Conservation (phyloP, 2,797 vertebrate species). For the Hemibagrus guttatus region DNA sequence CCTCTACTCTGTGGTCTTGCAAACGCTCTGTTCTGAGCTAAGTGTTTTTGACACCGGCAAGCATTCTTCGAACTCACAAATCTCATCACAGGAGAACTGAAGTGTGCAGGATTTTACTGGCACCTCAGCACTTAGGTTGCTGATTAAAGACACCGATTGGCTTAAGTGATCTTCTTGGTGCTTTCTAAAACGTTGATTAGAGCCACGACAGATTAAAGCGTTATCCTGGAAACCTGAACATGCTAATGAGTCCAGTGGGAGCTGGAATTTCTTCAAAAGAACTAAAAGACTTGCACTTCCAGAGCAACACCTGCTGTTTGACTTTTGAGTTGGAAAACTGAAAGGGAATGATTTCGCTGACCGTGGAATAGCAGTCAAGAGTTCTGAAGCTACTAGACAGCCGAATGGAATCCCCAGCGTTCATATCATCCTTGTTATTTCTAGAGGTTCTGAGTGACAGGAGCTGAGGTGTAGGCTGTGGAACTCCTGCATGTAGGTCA, state of each 20-base stretch:
- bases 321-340: slow-evolving; percentile 26
- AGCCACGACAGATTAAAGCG: slow-evolving; percentile 17
- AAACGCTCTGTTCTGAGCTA: slow-evolving; percentile 39
- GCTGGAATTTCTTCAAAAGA: slow-evolving; percentile 24
- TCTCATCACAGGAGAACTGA: slow-evolving; percentile 37
- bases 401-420: slow-evolving; percentile 13
- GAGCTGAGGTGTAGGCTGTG: slow-evolving; percentile 33
- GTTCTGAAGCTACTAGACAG: background rate
- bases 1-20: slow-evolving; percentile 20
- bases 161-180: slow-evolving; percentile 33
- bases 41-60: slow-evolving; percentile 46
- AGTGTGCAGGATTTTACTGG: slow-evolving; percentile 32
- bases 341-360: slow-evolving; percentile 20
- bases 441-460: slow-evolving; percentile 35
- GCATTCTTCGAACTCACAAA: slow-evolving; percentile 34
- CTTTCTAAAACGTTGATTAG: slow-evolving; percentile 31
- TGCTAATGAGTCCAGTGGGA: slow-evolving; percentile 7
- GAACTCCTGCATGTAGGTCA: slow-evolving; percentile 60
- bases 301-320: background rate
- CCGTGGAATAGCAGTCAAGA: slow-evolving; percentile 29
- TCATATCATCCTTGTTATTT: slow-evolving; percentile 31
- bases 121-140: slow-evolving; percentile 37
- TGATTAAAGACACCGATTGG: slow-evolving; percentile 46
- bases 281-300: background rate
- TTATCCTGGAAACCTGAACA: slow-evolving; percentile 22